Percentiles rank a stretch among this genome's conserved stretches.
Conservation (phyloP, 2,797 vertebrate genomes). For the Leptoclinus maculatus region DNA sequence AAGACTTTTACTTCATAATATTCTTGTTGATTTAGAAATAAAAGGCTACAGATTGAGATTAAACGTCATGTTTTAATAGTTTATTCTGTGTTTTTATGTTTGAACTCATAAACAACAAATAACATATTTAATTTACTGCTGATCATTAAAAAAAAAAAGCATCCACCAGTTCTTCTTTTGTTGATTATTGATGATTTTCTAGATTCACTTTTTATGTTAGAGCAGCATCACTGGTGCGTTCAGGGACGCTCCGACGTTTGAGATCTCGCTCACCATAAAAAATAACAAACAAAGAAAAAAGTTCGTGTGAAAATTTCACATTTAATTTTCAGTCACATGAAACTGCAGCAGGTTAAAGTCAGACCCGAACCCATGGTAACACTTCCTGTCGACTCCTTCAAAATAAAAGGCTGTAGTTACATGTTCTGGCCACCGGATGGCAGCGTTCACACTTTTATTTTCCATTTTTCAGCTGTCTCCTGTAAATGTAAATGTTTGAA, state of each 20-base stretch:
- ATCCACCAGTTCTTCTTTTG: neutral
- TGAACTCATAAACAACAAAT: neutral
- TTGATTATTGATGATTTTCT: neutral
- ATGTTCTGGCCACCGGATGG: neutral
- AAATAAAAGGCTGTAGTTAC: neutral
- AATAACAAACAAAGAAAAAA: neutral
- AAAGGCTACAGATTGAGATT: neutral
- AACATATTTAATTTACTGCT: neutral
- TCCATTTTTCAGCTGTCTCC: neutral
- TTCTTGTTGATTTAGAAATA: neutral
- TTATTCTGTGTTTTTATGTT: slow-evolving; percentile 6
- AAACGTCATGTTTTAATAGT: neutral
- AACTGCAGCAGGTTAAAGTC: neutral
- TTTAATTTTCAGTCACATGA: neutral
- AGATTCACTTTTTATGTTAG: neutral
- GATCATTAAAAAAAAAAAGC: neutral
- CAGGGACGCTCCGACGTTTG: neutral
- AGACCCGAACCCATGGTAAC: neutral
- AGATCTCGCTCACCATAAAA: neutral
- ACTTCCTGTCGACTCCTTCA: neutral
- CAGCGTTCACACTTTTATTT: neutral
- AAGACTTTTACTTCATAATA: neutral
- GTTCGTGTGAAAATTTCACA: neutral
- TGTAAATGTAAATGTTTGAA: slow-evolving; percentile 3
- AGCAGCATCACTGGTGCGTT: neutral